These are phyloP conservation scores for Melipona quadrifasciata DNA, from an alignment of 1,140 invertebrate species.

Conservation along the genomic window DNA sequence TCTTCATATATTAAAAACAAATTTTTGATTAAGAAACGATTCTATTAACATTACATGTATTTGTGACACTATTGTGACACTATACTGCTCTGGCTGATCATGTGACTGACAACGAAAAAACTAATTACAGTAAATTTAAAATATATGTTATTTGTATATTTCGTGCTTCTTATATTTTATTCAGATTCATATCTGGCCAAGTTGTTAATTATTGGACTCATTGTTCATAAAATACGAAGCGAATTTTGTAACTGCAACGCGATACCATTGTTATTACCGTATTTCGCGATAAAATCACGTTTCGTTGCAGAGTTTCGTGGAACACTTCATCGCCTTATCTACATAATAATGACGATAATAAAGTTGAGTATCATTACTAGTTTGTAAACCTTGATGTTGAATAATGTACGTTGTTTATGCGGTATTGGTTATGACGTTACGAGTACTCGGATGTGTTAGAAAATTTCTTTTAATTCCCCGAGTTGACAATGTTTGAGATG, in stretches of 20 bases:
- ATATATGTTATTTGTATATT: not conserved
- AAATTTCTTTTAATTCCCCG: no score
- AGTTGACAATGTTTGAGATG: no score
- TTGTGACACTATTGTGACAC: no score
- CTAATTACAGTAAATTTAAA: no score
- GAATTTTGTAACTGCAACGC: not conserved
- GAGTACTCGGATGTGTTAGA: no score
- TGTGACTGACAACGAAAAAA: no score
- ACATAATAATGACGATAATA: conserved; percentile 10
- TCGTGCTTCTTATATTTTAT: not conserved
- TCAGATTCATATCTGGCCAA: not conserved
- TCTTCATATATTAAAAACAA: no score
- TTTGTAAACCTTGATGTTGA: not conserved
- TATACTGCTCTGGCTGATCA: no score
- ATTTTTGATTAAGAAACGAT: no score
- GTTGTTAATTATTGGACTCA: not conserved
- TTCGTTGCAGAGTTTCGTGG: not conserved
- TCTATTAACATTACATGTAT: no score
- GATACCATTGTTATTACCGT: conserved; percentile 12
- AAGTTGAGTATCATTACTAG: conserved; percentile 4
- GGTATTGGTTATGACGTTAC: no score
- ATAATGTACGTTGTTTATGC: not conserved
- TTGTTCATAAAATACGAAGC: not conserved
- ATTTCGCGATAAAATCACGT: conserved; percentile 4
- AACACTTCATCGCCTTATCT: conserved; percentile 14